A percentile compares a stretch with the other conserved stretches of the same genome.
phyloP scores from a whole-genome alignment of 35 echinoderm and acorn worm genomes.

The Ophiothrix spiculata region DNA sequence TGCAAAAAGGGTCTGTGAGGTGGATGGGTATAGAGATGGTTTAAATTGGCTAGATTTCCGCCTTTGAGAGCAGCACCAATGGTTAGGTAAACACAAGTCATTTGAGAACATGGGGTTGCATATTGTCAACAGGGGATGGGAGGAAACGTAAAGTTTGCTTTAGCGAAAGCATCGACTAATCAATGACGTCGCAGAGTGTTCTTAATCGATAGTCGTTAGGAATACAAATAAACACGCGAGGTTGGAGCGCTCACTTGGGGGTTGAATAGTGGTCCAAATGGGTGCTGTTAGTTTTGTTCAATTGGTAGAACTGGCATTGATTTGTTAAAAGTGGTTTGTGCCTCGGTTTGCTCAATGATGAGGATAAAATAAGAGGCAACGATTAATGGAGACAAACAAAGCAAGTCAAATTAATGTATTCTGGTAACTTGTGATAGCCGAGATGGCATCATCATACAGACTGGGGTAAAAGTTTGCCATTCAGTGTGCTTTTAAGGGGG shows the following conservation, averaged over 20 bases:
- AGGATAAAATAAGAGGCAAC: no score
- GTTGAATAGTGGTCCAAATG: neutral
- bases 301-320: neutral
- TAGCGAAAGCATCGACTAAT: neutral
- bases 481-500: neutral
- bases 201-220: neutral
- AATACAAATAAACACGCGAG: conserved; percentile 4
- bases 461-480: neutral
- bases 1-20: neutral
- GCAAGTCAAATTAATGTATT: no score
- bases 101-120: conserved; percentile 7
- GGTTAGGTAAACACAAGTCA: neutral
- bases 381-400: no score
- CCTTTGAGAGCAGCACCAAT: neutral
- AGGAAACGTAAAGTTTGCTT: neutral
- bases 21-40: neutral
- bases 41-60: conserved; percentile 4
- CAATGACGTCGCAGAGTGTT: neutral
- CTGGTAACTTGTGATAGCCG: no score
- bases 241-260: neutral
- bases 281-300: no score
- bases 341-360: no score
- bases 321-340: no score
- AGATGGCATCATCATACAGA: no score
- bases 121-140: neutral